phyloP scores from a whole-genome alignment of 2,113 vertebrate species.

The Rhegmatorhina hoffmannsi region DNA sequence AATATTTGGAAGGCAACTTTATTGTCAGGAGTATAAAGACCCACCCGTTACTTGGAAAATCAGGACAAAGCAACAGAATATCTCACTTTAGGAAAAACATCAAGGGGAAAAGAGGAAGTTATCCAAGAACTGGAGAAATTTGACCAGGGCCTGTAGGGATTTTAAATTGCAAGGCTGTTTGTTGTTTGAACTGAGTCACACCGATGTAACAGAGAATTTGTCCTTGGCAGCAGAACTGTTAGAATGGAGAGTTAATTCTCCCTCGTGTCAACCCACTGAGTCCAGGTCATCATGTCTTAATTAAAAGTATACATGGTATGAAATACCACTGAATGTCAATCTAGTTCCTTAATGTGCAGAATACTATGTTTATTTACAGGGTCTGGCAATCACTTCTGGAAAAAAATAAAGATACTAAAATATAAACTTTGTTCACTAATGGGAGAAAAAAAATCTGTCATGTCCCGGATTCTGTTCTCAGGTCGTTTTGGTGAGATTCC shows the following conservation, averaged over 20 bases:
- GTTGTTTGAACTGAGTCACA: conserved; percentile 74
- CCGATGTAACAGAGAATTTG: conserved; percentile 53
- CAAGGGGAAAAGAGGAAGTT: conserved; percentile 61
- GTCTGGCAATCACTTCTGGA: conserved; percentile 49
- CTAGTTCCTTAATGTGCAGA: conserved; percentile 55
- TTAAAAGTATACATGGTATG: conserved; percentile 66
- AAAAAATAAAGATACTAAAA: conserved; percentile 33
- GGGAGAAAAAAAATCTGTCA: neutral
- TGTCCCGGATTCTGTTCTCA: neutral
- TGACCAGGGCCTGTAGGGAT: conserved; percentile 52
- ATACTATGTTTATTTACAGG: conserved; percentile 50
- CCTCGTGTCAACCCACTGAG: conserved; percentile 42
- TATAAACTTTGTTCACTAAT: conserved; percentile 1
- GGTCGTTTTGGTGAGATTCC: neutral
- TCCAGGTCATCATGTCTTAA: conserved; percentile 68
- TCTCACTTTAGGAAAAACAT: conserved; percentile 66
- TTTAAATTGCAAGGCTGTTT: conserved; percentile 58
- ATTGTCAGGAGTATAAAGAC: conserved; percentile 69
- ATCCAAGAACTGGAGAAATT: conserved; percentile 65
- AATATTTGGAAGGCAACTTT: conserved; percentile 69
- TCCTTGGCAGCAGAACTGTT: conserved; percentile 67
- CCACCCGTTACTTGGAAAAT: conserved; percentile 72
- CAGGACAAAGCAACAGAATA: conserved; percentile 64
- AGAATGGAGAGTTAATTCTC: conserved; percentile 50
- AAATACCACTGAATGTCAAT: conserved; percentile 53